These are phyloP conservation scores for Ceuthmochares aereus DNA, from an alignment of 2,113 vertebrate genomes.

Conservation along the genomic window DNA sequence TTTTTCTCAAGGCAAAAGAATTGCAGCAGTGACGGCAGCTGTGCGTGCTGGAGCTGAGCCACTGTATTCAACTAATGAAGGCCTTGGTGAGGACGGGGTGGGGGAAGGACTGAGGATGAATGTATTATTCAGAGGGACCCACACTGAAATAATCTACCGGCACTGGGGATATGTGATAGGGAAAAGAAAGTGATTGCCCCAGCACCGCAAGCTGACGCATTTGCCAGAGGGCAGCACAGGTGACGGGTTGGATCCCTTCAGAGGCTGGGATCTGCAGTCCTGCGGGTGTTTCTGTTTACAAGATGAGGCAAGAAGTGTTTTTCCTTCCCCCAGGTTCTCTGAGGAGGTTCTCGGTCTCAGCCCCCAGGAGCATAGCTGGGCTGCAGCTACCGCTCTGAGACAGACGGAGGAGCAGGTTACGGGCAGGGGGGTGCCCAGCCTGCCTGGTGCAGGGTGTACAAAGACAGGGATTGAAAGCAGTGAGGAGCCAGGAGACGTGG, in stretches of 20 bases:
- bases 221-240: not conserved
- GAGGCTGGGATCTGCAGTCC: not conserved
- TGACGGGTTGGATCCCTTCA: not conserved
- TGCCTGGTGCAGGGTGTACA: rapidly evolving
- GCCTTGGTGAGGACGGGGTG: conserved; percentile 44
- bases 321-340: not conserved
- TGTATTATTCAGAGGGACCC: conserved; percentile 64
- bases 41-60: conserved; percentile 62
- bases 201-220: not conserved
- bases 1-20: conserved; percentile 73
- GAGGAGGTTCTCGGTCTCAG: not conserved
- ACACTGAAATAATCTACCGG: not conserved
- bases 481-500: rapidly evolving
- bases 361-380: not conserved
- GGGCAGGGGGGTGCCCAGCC: not conserved
- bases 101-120: conserved; percentile 56
- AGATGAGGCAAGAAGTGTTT: not conserved
- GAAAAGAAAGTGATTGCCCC: not conserved
- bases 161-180: not conserved
- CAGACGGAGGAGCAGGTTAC: not conserved
- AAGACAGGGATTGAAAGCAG: not conserved
- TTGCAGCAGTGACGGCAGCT: conserved; percentile 70
- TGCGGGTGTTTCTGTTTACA: not conserved
- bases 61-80: not conserved
- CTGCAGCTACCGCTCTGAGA: not conserved